Evolutionary conservation across 1,140 invertebrate genomes (phyloP).

Genomic region (Drosophila suzukii): DNA sequence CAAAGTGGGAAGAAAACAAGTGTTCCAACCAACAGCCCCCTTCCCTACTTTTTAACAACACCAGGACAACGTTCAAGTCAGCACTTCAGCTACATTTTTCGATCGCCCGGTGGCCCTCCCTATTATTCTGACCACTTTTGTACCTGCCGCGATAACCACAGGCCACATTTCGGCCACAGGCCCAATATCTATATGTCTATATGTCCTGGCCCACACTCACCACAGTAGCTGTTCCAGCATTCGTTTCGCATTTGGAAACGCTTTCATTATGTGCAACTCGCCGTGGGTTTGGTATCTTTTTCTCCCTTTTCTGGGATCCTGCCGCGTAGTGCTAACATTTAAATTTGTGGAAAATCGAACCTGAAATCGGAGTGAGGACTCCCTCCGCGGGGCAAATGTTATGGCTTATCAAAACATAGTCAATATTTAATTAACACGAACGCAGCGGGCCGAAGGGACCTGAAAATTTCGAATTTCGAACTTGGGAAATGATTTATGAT

Average conservation of each 20-base stretch:
- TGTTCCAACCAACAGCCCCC: no score
- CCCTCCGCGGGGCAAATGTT: slow-evolving; percentile 55
- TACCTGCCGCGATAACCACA: slow-evolving; percentile 42
- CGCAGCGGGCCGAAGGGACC: slow-evolving; percentile 49
- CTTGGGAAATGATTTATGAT: slow-evolving; percentile 72
- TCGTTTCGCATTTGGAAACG: slow-evolving; percentile 84
- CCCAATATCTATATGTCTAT: slow-evolving; percentile 38
- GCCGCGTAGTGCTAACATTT: slow-evolving; percentile 58
- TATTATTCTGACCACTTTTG: slow-evolving; percentile 16
- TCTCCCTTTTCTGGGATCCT: slow-evolving; percentile 49
- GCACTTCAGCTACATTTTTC: not conserved
- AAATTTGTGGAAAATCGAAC: slow-evolving; percentile 66
- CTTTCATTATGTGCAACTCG: slow-evolving; percentile 68
- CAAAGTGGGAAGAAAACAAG: no score
- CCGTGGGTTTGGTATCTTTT: slow-evolving; percentile 11
- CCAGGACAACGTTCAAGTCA: no score
- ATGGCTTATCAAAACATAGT: slow-evolving; percentile 80
- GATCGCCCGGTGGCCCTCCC: not conserved
- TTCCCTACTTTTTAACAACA: no score
- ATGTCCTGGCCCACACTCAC: slow-evolving; percentile 49
- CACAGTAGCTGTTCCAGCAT: slow-evolving; percentile 77
- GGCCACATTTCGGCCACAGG: slow-evolving; percentile 33
- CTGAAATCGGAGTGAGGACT: slow-evolving; percentile 34
- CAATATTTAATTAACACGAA: slow-evolving; percentile 83
- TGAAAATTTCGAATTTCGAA: slow-evolving; percentile 10